A percentile compares a stretch with the other conserved stretches of the same genome.
These are phyloP conservation scores for Siderastrea siderea DNA, from an alignment of 92 coral and sea anemone genomes.

Conservation along the genomic window DNA sequence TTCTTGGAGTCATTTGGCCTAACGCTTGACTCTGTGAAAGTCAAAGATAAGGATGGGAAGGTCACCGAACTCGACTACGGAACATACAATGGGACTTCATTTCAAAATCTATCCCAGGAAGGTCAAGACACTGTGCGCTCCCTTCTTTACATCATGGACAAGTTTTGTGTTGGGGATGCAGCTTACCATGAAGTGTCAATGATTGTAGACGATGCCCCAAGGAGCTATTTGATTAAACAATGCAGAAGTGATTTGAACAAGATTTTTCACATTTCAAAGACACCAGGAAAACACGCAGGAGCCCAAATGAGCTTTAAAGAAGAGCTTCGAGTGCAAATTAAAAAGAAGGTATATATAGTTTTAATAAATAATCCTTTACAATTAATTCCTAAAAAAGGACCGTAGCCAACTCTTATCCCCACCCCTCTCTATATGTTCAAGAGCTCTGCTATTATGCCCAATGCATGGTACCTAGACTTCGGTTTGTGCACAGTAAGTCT, in stretches of 20 bases:
- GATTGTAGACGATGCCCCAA: conserved; percentile 45
- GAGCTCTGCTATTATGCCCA: too few species aligned
- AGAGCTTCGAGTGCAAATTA: conserved; percentile 42
- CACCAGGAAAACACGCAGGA: conserved; percentile 71
- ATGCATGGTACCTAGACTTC: too few species aligned
- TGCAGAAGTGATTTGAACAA: conserved; percentile 59
- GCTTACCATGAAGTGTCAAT: conserved; percentile 62
- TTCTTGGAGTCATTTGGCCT: conserved; percentile 66
- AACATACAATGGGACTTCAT: not conserved
- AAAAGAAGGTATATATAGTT: conserved; percentile 1
- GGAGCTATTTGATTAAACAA: conserved; percentile 63
- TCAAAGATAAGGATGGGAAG: conserved; percentile 24
- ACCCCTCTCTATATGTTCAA: not conserved
- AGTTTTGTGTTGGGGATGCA: conserved; percentile 63
- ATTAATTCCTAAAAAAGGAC: not conserved
- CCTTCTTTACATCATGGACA: conserved; percentile 64
- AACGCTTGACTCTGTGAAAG: conserved; percentile 38
- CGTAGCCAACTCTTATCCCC: conserved; percentile 8
- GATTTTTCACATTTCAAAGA: conserved; percentile 45
- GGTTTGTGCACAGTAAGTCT: too few species aligned
- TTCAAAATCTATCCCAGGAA: not conserved
- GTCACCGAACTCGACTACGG: conserved; percentile 4
- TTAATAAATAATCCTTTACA: too few species aligned
- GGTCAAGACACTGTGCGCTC: not conserved
- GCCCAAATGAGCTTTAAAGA: conserved; percentile 66